These are phyloP conservation scores for Anthopleura sola DNA, from an alignment of 64 coral and sea anemone species.

Conservation along the genomic window DNA sequence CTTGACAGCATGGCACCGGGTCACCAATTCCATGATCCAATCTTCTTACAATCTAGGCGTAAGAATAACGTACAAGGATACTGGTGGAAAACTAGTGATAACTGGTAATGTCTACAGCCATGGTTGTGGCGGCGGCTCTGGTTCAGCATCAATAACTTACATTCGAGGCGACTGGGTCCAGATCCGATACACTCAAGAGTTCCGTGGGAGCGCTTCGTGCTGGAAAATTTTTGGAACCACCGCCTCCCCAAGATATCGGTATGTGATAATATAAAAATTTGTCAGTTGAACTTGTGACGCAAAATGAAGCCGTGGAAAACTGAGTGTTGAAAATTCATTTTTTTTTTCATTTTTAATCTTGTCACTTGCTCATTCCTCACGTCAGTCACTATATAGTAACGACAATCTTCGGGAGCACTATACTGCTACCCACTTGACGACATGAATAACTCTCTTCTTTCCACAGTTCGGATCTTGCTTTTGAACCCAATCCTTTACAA, in stretches of 20 bases:
- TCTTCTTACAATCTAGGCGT: constrained; percentile 14
- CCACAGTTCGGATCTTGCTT: not conserved
- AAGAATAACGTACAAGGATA: not conserved
- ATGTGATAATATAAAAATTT: not conserved
- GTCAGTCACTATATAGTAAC: too few relatives aligned
- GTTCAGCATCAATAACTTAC: constrained; percentile 19
- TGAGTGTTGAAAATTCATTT: too few relatives aligned
- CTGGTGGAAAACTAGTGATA: constrained; percentile 25
- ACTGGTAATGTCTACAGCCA: constrained; percentile 23
- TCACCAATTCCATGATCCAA: constrained; percentile 29
- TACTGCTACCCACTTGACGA: too few relatives aligned
- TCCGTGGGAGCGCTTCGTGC: constrained; percentile 44
- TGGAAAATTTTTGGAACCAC: constrained; percentile 69
- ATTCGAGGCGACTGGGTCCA: constrained; percentile 55
- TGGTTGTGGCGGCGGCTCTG: constrained; percentile 23
- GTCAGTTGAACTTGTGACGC: too few relatives aligned
- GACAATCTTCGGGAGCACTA: too few relatives aligned
- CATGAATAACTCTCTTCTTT: not conserved
- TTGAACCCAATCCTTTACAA: not conserved
- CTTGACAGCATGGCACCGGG: constrained; percentile 40
- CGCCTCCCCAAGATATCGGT: not conserved
- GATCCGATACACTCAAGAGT: constrained; percentile 73
- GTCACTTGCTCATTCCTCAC: too few relatives aligned
- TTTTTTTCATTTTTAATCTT: too few relatives aligned
- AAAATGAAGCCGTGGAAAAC: too few relatives aligned